phyloP scores from a whole-genome alignment of 2,888 invertebrate genomes.

The Parnassius smintheus region DNA sequence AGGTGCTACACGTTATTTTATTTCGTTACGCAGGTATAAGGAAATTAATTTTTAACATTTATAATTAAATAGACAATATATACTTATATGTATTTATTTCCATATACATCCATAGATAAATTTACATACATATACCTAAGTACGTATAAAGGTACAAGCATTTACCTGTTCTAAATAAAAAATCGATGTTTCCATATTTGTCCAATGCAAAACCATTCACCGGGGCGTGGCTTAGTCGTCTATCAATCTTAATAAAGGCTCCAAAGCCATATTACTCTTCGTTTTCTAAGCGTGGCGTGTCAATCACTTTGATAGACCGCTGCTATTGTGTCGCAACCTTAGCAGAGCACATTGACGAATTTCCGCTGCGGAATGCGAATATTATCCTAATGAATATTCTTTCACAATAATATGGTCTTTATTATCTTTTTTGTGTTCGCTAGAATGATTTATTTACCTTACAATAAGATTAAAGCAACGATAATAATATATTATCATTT shows the following conservation, averaged over 20 bases:
- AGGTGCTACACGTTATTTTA: too few relatives aligned
- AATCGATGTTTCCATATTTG: slow-evolving; percentile 46
- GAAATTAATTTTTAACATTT: too few relatives aligned
- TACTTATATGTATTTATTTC: too few relatives aligned
- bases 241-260: slow-evolving; percentile 74
- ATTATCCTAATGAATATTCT: slow-evolving; percentile 17
- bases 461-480: too few relatives aligned
- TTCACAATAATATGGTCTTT: background rate
- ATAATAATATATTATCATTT: too few relatives aligned
- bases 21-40: too few relatives aligned
- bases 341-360: slow-evolving; percentile 25
- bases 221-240: slow-evolving; percentile 33
- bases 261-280: slow-evolving; percentile 72
- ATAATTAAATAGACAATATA: too few relatives aligned
- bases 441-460: too few relatives aligned
- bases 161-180: slow-evolving; percentile 3
- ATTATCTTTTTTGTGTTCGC: too few relatives aligned
- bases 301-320: slow-evolving; percentile 63
- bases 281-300: slow-evolving; percentile 56
- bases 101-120: too few relatives aligned
- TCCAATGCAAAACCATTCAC: slow-evolving; percentile 40
- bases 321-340: slow-evolving; percentile 20
- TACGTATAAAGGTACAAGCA: too few relatives aligned
- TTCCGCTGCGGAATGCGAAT: slow-evolving; percentile 22
- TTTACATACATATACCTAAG: too few relatives aligned